Percentiles rank a stretch among this genome's conserved stretches.
phyloP scores from a whole-genome alignment of 2,888 invertebrate species.

The Ametastegia equiseti region DNA sequence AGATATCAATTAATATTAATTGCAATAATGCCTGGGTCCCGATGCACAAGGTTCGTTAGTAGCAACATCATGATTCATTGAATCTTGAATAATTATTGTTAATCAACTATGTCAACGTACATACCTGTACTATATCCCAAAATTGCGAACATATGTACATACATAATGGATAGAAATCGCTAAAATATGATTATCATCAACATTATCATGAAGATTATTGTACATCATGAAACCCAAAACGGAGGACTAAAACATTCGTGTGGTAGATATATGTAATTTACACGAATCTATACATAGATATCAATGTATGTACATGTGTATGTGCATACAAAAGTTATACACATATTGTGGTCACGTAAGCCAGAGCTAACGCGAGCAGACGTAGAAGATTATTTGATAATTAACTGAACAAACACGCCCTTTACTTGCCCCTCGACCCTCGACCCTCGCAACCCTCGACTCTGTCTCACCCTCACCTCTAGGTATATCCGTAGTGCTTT shows the following conservation, averaged over 20 bases:
- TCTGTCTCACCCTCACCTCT: constrained; percentile 21
- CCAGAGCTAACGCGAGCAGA: constrained; percentile 34
- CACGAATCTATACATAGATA: not conserved
- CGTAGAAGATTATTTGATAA: constrained; percentile 52
- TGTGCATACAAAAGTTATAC: not conserved
- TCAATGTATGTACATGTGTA: not conserved
- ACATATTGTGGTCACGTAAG: constrained; percentile 36
- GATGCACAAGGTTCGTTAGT: constrained; percentile 1
- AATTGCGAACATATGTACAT: too few species aligned
- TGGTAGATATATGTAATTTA: not conserved
- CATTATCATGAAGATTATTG: too few species aligned
- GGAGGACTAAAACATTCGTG: too few species aligned
- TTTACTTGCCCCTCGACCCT: constrained; percentile 24
- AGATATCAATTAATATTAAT: constrained; percentile 14
- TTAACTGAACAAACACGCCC: constrained; percentile 53
- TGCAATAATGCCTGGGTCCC: not conserved
- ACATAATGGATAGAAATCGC: too few species aligned
- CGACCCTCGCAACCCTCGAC: not conserved
- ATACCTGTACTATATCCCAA: not conserved
- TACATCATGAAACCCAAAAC: too few species aligned
- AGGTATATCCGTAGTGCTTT: constrained; percentile 33
- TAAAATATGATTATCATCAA: too few species aligned
- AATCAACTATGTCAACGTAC: not conserved
- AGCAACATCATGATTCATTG: constrained; percentile 2
- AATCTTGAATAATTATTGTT: not conserved